These are phyloP conservation scores for Nymphalis urticae DNA, from an alignment of 2,888 invertebrate species.

Conservation along the genomic window DNA sequence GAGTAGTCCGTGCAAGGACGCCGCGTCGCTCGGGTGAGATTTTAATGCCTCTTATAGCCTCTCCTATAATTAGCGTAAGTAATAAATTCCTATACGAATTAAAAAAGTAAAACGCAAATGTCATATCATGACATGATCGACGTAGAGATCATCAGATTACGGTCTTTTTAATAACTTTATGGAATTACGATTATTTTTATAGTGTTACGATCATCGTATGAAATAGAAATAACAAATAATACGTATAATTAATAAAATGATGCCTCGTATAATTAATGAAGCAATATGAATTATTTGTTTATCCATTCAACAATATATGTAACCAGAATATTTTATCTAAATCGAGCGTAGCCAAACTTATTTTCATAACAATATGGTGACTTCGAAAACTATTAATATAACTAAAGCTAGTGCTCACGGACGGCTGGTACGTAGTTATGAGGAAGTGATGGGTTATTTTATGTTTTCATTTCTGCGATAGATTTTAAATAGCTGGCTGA, in stretches of 20 bases:
- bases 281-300: slow-evolving; percentile 40
- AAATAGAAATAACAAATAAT: neutral
- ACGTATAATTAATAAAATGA: slow-evolving; percentile 7
- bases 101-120: too few relatives aligned
- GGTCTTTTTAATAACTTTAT: too few relatives aligned
- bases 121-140: too few relatives aligned
- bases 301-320: slow-evolving; percentile 33
- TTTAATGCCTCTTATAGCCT: neutral
- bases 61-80: neutral
- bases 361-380: slow-evolving; percentile 41
- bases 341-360: slow-evolving; percentile 40
- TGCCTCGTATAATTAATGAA: slow-evolving; percentile 7
- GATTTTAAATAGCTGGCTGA: neutral
- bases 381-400: slow-evolving; percentile 37
- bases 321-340: slow-evolving; percentile 38
- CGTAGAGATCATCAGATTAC: too few relatives aligned
- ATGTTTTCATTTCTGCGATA: neutral
- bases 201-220: neutral
- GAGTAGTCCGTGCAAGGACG: slow-evolving; percentile 61
- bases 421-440: slow-evolving; percentile 13
- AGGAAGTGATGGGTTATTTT: slow-evolving; percentile 12
- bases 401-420: slow-evolving; percentile 37
- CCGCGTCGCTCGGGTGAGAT: slow-evolving; percentile 25
- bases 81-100: too few relatives aligned
- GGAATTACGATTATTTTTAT: too few relatives aligned